phyloP scores from a whole-genome alignment of 2,888 invertebrate genomes.

The Caradrina clavipalpis region DNA sequence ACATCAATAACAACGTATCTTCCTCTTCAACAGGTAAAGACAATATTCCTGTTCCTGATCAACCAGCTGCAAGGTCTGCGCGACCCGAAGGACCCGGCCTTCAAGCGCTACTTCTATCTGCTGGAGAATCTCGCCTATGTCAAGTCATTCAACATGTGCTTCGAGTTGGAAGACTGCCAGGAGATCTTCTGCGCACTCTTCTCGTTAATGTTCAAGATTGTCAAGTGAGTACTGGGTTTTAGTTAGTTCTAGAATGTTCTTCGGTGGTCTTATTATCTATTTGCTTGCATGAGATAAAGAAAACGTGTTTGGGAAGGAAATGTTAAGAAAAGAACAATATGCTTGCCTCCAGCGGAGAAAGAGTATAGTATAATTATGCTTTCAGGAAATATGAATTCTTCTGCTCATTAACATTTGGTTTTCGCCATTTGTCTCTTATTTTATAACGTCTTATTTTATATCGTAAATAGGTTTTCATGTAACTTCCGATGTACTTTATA shows the following conservation, averaged over 20 bases:
- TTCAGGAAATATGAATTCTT: no score
- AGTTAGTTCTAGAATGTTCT: neutral
- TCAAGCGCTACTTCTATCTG: constrained; percentile 99
- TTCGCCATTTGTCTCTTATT: no score
- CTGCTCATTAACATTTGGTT: no score
- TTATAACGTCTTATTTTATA: no score
- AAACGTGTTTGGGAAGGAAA: no score
- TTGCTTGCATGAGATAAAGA: no score
- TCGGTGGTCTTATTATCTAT: neutral
- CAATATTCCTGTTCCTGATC: constrained; percentile 98
- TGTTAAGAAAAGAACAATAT: no score
- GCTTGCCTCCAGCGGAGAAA: no score
- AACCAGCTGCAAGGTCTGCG: constrained; percentile 97
- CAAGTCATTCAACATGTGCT: constrained; percentile 99
- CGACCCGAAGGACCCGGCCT: constrained; percentile 99
- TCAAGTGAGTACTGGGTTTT: constrained; percentile 94
- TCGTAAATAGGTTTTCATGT: no score
- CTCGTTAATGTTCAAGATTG: constrained; percentile 98
- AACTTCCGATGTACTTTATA: no score
- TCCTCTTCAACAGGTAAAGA: constrained; percentile 87
- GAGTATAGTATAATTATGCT: no score
- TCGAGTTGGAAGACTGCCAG: constrained; percentile 99
- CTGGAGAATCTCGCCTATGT: constrained; percentile 99
- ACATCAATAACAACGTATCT: neutral
- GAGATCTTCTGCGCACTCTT: constrained; percentile 98